Evolutionary conservation across 2,797 vertebrate species (phyloP).

Genomic region (Platalea minor): DNA sequence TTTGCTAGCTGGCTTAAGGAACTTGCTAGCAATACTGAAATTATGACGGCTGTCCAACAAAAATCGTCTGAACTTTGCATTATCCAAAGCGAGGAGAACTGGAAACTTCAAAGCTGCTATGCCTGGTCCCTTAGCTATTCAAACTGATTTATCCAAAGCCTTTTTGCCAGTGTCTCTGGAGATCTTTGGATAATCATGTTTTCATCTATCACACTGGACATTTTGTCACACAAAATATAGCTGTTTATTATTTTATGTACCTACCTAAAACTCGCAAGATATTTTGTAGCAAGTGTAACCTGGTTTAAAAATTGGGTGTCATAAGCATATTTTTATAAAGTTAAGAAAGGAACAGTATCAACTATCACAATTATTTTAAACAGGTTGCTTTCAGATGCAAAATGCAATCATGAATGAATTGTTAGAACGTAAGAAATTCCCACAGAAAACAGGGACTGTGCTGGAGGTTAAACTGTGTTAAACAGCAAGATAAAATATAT

Average conservation of each 20-base stretch:
- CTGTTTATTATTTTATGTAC: not conserved
- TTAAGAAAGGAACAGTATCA: not conserved
- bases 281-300: not conserved
- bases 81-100: not conserved
- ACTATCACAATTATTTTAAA: not conserved
- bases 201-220: not conserved
- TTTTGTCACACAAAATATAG: not conserved
- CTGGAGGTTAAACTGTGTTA: not conserved
- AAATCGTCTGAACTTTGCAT: not conserved
- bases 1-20: not conserved
- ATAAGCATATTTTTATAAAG: not conserved
- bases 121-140: not conserved
- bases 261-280: not conserved
- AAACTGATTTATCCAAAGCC: slow-evolving; percentile 1
- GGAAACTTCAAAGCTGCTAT: slow-evolving; percentile 21
- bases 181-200: not conserved
- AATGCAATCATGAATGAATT: not conserved
- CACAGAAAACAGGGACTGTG: not conserved
- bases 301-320: not conserved
- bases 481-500: not conserved
- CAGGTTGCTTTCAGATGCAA: slow-evolving; percentile 1
- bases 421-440: not conserved
- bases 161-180: not conserved
- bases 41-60: not conserved
- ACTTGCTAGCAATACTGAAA: not conserved